Conservation (phyloP, 1,140 invertebrate genomes). For the Drosophila melanica region DNA sequence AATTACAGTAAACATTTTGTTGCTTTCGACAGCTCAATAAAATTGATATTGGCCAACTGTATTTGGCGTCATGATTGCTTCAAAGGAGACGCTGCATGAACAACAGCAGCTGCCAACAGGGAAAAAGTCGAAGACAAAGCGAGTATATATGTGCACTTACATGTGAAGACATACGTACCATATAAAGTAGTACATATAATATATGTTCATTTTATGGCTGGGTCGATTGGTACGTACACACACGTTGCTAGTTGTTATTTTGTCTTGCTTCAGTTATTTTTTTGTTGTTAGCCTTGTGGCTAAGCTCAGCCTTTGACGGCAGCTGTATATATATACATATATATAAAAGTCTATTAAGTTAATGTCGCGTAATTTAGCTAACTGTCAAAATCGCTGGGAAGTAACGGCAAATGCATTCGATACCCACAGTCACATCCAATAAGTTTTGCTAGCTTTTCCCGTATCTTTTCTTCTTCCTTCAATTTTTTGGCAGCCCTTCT, state of each 20-base stretch:
- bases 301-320: conserved; percentile 27
- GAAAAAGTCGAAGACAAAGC: conserved; percentile 5
- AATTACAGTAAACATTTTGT: conserved; percentile 6
- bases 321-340: conserved; percentile 54
- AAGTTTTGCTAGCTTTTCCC: conserved; percentile 38
- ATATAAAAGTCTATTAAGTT: conserved; percentile 79
- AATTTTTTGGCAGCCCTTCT: neutral
- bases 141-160: neutral
- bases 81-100: neutral
- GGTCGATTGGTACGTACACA: conserved; percentile 26
- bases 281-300: conserved; percentile 65
- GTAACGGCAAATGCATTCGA: conserved; percentile 67
- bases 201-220: conserved; percentile 19
- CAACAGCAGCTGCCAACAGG: neutral
- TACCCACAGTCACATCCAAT: conserved; percentile 58
- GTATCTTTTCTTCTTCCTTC: neutral
- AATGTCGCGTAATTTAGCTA: conserved; percentile 81
- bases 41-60: conserved; percentile 14
- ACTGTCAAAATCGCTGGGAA: conserved; percentile 71
- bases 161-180: neutral
- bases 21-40: conserved; percentile 13
- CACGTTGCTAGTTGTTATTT: conserved; percentile 38
- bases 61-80: neutral
- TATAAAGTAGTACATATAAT: neutral
- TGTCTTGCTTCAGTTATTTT: conserved; percentile 40